Percentiles rank a stretch among this genome's conserved stretches.
phyloP scores from a whole-genome alignment of 2,888 invertebrate species.

The Drosophila ustulata region DNA sequence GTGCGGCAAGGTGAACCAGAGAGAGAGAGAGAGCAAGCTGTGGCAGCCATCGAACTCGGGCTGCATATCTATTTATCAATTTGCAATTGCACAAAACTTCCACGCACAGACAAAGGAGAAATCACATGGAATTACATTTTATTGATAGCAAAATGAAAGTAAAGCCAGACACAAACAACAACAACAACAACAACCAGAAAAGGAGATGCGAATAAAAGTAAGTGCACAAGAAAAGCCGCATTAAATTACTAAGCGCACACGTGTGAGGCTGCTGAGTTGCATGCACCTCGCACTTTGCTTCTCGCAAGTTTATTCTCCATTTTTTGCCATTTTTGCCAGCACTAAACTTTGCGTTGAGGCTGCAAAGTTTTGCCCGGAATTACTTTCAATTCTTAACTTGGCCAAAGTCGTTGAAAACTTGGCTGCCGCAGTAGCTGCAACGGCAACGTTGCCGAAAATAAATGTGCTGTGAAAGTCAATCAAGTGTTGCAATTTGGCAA shows the following conservation, averaged over 20 bases:
- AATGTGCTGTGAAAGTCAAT: conserved; percentile 79
- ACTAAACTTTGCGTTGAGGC: conserved; percentile 38
- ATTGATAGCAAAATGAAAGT: conserved; percentile 53
- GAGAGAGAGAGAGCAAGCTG: neutral
- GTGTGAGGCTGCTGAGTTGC: conserved; percentile 59
- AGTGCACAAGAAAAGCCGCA: conserved; percentile 35
- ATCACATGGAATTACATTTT: conserved; percentile 73
- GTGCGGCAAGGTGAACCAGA: conserved; percentile 6
- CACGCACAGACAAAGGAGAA: conserved; percentile 59
- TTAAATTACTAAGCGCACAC: conserved; percentile 52
- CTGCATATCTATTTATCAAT: conserved; percentile 77
- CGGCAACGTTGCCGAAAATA: conserved; percentile 56
- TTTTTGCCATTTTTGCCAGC: conserved; percentile 9
- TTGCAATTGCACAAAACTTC: conserved; percentile 65
- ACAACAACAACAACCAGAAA: neutral
- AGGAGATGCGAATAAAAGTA: conserved; percentile 9
- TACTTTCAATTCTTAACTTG: conserved; percentile 74
- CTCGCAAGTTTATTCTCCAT: neutral
- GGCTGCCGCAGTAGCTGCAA: conserved; percentile 30
- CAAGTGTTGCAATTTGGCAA: conserved; percentile 73
- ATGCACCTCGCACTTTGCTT: conserved; percentile 10
- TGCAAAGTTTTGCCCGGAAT: conserved; percentile 56
- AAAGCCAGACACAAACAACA: conserved; percentile 9
- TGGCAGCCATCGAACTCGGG: conserved; percentile 34
- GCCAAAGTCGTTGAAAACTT: conserved; percentile 59